Conservation (phyloP, 2,113 vertebrate species). For the Labeo rohita region DNA sequence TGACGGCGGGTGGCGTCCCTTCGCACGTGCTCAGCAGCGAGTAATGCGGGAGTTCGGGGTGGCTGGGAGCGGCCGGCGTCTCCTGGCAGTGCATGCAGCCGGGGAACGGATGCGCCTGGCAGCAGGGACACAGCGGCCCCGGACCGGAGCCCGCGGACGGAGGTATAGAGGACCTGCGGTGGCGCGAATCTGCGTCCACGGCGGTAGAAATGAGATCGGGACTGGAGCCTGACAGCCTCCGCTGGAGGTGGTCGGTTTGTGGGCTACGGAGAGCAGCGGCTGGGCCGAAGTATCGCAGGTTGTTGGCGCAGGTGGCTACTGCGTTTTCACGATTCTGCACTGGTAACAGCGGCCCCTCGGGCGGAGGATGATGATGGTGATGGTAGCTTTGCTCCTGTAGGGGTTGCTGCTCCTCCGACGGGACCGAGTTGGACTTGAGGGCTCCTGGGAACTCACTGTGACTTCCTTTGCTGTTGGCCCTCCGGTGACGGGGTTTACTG, state of each 20-base stretch:
- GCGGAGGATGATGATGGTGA: conserved; percentile 56
- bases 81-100: conserved; percentile 83
- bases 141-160: conserved; percentile 57
- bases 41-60: conserved; percentile 73
- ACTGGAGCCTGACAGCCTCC: conserved; percentile 84
- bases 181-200: conserved; percentile 82
- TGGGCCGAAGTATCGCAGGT: conserved; percentile 93
- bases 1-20: conserved; percentile 43
- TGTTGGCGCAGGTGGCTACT: conserved; percentile 91
- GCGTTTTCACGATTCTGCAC: conserved; percentile 82
- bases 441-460: conserved; percentile 86
- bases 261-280: conserved; percentile 94
- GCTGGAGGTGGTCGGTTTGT: conserved; percentile 91
- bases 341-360: conserved; percentile 67
- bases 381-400: conserved; percentile 69
- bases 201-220: conserved; percentile 92
- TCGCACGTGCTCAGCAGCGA: conserved; percentile 70
- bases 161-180: conserved; percentile 58
- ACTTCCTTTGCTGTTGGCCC: conserved; percentile 95
- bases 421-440: conserved; percentile 77
- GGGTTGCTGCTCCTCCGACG: conserved; percentile 72
- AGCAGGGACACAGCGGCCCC: conserved; percentile 80
- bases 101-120: conserved; percentile 80
- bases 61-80: conserved; percentile 65
- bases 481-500: conserved; percentile 93